phyloP scores from a whole-genome alignment of 2,888 invertebrate species.

The Seira musarum region DNA sequence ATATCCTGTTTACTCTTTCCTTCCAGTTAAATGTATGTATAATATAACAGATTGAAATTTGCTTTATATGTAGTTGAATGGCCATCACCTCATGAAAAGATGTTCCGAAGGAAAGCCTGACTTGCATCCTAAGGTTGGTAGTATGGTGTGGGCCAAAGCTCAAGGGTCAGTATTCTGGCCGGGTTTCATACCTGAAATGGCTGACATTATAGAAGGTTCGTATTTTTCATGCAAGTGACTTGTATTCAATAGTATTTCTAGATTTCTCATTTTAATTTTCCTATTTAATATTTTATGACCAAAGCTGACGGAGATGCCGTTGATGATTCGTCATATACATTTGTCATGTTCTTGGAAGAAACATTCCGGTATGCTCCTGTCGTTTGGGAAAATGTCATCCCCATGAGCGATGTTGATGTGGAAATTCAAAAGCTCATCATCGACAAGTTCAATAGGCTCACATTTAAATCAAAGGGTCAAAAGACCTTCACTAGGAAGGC shows the following conservation, averaged over 20 bases:
- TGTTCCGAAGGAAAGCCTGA: constrained; percentile 28
- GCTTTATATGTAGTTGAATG: constrained; percentile 44
- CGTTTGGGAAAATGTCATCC: constrained; percentile 52
- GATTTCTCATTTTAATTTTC: neutral
- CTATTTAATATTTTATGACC: constrained; percentile 7
- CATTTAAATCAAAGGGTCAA: constrained; percentile 36
- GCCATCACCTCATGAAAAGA: constrained; percentile 36
- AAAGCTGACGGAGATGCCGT: constrained; percentile 9
- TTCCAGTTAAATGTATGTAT: neutral
- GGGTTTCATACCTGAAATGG: constrained; percentile 54
- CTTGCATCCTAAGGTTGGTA: constrained; percentile 28
- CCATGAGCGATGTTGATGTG: constrained; percentile 20
- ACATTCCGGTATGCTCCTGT: constrained; percentile 50
- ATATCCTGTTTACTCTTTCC: neutral
- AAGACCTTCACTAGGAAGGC: constrained; percentile 26
- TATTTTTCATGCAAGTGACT: too few relatives aligned
- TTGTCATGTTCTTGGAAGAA: constrained; percentile 58
- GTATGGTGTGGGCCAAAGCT: constrained; percentile 58
- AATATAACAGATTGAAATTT: neutral
- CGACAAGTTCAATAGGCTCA: constrained; percentile 34
- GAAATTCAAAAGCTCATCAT: constrained; percentile 47
- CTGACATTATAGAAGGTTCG: too few relatives aligned
- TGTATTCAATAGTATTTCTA: neutral
- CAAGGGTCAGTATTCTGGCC: constrained; percentile 62
- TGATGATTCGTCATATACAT: constrained; percentile 32